Conservation (phyloP, 1,140 invertebrate species). For the Neelides sp. region DNA sequence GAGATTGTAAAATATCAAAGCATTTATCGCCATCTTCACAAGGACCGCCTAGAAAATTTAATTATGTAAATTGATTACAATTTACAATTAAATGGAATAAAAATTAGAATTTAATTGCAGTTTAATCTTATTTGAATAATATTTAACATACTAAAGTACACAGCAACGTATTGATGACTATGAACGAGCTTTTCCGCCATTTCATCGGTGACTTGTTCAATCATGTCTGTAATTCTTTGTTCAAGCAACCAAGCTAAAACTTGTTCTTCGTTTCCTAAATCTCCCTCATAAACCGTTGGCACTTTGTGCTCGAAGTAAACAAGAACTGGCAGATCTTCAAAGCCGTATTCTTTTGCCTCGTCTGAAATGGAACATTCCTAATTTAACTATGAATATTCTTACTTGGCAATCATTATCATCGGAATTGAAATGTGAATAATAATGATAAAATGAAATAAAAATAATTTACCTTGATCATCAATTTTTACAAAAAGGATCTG, state of each 20-base stretch:
- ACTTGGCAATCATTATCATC: background rate
- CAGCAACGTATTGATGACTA: constrained; percentile 84
- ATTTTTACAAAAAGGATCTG: constrained; percentile 79
- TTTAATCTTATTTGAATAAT: constrained; percentile 1
- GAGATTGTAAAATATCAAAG: constrained; percentile 65
- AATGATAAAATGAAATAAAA: no score
- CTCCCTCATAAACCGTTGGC: constrained; percentile 40
- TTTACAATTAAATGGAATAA: no score
- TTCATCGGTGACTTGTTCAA: constrained; percentile 85
- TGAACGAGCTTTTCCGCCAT: constrained; percentile 73
- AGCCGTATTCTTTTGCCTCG: constrained; percentile 79
- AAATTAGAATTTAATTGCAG: background rate
- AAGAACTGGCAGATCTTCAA: constrained; percentile 66
- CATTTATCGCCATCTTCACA: constrained; percentile 77
- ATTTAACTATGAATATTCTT: background rate
- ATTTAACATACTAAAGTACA: constrained; percentile 67
- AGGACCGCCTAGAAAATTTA: constrained; percentile 48
- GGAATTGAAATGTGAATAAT: background rate
- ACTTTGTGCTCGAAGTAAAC: constrained; percentile 79
- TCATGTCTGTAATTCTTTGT: constrained; percentile 79
- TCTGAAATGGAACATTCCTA: no score
- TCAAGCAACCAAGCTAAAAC: constrained; percentile 79
- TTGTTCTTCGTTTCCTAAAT: constrained; percentile 80
- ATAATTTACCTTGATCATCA: constrained; percentile 69
- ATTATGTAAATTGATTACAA: constrained; percentile 1